Base-by-base conservation (phyloP, 2,888 invertebrate species). In the Sericinus montela region DNA sequence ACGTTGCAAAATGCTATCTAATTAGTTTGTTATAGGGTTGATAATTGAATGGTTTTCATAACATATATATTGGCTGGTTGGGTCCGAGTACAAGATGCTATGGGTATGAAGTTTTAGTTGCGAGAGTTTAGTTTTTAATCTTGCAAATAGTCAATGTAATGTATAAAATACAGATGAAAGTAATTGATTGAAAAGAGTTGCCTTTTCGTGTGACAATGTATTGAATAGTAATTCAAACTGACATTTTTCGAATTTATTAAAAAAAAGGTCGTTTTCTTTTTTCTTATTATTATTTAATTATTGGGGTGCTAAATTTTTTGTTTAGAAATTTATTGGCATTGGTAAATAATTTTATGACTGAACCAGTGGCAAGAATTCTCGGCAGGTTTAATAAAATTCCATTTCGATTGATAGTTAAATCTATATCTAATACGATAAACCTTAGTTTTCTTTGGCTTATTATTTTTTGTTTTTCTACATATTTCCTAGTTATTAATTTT, bases 1-100 rank as follows among this genome's bases (percentile, higher is more conserved):
- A 86, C 87, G 45, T 62, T 87, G 63, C 84, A 81, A 53, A 87
- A 87, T 59, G 86, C 85, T 34, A 83, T 86, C 59, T 87, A 84
- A 76, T 28, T 6, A 8, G 11, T 34, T 11, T 6, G 16, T 10
- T 5, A 56, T 69, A 68, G 63, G 66, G 68, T 67, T 57, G 59
- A 58, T 51, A 58, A 56, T 69, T 60, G 66, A 62, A 65, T 61
- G 69, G 61, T 72, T 44, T 39, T 39, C 69, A 68, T 63, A 57
- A 68, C 72, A 69, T 80, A 74, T 71, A 75, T 77, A 77, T 78
- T 80, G 80, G 78, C 79, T 75, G 74, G 53, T 29, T 53, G 43
- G 45, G 56, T 52, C 46, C 41, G 46, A 34, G 40, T 53, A 56
- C 48, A 43, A 52, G 51, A 29, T 14, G 28, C 15, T 35, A 41